Conservation (phyloP, 2,888 invertebrate genomes). For the Tuta absoluta region DNA sequence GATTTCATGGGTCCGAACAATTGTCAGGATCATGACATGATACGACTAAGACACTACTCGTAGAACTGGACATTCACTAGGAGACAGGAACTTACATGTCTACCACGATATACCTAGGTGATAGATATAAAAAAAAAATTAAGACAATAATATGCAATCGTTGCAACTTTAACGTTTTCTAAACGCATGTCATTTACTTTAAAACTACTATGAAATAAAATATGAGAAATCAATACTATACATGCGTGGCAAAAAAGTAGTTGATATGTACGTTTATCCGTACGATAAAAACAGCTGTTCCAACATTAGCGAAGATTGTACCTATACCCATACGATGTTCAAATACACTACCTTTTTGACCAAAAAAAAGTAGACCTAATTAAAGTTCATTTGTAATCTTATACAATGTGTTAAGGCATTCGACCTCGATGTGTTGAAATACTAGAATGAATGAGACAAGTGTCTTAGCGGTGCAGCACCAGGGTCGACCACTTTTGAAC, state of each 20-base stretch:
- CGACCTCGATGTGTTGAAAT: slow-evolving; percentile 19
- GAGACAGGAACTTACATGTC: background rate
- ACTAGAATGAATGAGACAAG: slow-evolving; percentile 18
- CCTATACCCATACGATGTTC: too few relatives aligned
- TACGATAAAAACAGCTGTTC: too few relatives aligned
- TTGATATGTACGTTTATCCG: too few relatives aligned
- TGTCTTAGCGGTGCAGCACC: slow-evolving; percentile 13
- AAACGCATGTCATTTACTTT: too few relatives aligned
- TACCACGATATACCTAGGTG: too few relatives aligned
- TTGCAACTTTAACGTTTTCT: too few relatives aligned
- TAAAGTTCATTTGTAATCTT: slow-evolving; percentile 3
- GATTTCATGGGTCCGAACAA: slow-evolving; percentile 2
- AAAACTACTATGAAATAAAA: too few relatives aligned
- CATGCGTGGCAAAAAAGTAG: too few relatives aligned
- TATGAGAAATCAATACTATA: too few relatives aligned
- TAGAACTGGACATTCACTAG: background rate
- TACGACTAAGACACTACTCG: background rate
- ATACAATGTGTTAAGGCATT: slow-evolving; percentile 4
- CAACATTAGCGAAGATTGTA: too few relatives aligned
- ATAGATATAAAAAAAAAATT: too few relatives aligned
- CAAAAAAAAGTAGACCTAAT: background rate
- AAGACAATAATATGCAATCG: too few relatives aligned
- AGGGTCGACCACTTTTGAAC: slow-evolving; percentile 16
- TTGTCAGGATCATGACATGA: background rate
- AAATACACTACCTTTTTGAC: background rate